A percentile compares a stretch with the other conserved stretches of the same genome.
phyloP scores from a whole-genome alignment of 2,888 invertebrate genomes.

The Gnatocerus cornutus region DNA sequence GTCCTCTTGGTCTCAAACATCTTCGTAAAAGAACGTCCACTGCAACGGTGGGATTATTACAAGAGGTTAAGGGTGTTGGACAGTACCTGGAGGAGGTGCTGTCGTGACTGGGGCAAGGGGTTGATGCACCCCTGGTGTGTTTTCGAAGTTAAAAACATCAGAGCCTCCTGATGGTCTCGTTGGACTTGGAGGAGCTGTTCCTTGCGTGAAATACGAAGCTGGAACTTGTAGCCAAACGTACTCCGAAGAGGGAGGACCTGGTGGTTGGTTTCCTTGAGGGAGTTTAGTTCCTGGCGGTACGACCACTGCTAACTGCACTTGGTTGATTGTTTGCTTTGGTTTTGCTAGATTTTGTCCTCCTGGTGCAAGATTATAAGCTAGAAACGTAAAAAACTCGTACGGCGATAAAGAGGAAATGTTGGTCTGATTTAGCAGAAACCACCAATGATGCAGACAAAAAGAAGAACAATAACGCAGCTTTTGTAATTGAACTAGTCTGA shows the following conservation, averaged over 20 bases:
- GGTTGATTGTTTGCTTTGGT: conserved; percentile 57
- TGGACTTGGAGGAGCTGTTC: conserved; percentile 5
- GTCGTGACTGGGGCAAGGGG: neutral
- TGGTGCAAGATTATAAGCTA: neutral
- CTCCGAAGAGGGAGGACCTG: conserved; percentile 45
- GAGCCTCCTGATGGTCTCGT: neutral
- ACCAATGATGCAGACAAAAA: too few relatives aligned
- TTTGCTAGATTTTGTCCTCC: neutral
- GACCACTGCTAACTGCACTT: conserved; percentile 61
- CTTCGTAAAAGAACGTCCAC: conserved; percentile 52
- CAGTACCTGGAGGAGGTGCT: neutral
- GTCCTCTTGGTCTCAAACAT: conserved; percentile 74
- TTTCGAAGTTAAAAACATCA: neutral
- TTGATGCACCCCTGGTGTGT: neutral
- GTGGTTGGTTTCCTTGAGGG: conserved; percentile 46
- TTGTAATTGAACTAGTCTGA: conserved; percentile 15
- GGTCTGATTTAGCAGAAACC: too few relatives aligned
- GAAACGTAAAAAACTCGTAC: neutral
- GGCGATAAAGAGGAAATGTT: too few relatives aligned
- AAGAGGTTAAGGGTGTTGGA: neutral
- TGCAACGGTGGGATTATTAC: too few relatives aligned
- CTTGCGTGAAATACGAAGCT: conserved; percentile 15
- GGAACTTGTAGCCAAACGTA: conserved; percentile 59
- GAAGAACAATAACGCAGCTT: neutral
- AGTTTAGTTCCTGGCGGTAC: conserved; percentile 53